A percentile compares a stretch with the other conserved stretches of the same genome.
These are phyloP conservation scores for Helicoverpa armigera DNA, from an alignment of 1,140 invertebrate genomes.

Conservation along the genomic window DNA sequence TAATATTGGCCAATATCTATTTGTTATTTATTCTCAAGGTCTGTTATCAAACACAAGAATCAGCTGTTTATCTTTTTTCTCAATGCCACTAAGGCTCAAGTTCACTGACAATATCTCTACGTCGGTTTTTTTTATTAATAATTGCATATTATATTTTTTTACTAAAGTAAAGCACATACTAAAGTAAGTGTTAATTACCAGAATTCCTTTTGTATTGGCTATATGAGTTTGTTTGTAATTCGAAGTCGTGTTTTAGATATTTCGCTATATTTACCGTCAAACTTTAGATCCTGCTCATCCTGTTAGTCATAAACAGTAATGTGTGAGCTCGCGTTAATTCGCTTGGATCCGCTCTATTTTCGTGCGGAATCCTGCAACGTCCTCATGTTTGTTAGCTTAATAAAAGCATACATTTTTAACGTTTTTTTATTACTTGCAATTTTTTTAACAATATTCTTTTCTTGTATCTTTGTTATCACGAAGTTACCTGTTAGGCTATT, in stretches of 20 bases:
- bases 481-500: conserved; percentile 23
- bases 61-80: too few relatives aligned
- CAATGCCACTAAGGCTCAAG: too few relatives aligned
- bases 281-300: not conserved
- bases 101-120: too few relatives aligned
- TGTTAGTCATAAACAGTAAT: conserved; percentile 33
- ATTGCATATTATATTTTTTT: too few relatives aligned
- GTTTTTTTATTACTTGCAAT: not conserved
- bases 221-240: too few relatives aligned
- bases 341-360: conserved; percentile 24
- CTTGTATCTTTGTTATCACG: not conserved
- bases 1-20: too few relatives aligned
- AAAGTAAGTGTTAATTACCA: too few relatives aligned
- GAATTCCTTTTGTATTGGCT: too few relatives aligned
- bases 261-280: conserved; percentile 5
- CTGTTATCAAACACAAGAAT: too few relatives aligned
- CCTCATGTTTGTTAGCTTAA: not conserved
- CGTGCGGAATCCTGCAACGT: not conserved
- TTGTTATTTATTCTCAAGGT: too few relatives aligned
- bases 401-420: not conserved
- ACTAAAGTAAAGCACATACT: too few relatives aligned
- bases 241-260: not conserved
- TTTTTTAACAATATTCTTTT: not conserved
- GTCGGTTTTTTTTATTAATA: too few relatives aligned
- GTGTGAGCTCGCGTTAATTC: conserved; percentile 6